Percentiles rank a stretch among this genome's conserved stretches.
Conservation (phyloP, 1,140 invertebrate genomes). For the Lucilia cuprina region DNA sequence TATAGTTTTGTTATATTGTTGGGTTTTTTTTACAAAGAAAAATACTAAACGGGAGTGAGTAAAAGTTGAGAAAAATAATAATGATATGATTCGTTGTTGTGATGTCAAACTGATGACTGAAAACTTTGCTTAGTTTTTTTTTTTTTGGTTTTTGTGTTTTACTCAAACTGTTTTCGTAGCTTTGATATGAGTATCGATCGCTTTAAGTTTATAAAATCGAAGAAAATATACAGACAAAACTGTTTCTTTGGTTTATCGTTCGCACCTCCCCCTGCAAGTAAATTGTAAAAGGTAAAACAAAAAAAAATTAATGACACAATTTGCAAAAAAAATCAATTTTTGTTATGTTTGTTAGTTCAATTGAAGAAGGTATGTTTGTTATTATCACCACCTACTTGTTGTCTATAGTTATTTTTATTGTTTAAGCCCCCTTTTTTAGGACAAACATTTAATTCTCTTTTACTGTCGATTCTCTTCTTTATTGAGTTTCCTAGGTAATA, state of each 20-base stretch:
- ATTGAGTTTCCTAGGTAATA: slow-evolving; percentile 7
- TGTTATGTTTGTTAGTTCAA: background rate
- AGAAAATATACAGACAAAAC: slow-evolving; percentile 37
- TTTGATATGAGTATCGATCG: slow-evolving; percentile 34
- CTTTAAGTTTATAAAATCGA: slow-evolving; percentile 39
- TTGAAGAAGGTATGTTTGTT: background rate
- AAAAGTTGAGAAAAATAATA: background rate
- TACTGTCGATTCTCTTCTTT: background rate
- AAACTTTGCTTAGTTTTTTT: slow-evolving; percentile 40
- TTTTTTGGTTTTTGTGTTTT: slow-evolving; percentile 23
- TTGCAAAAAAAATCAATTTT: slow-evolving; percentile 15
- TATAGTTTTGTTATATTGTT: slow-evolving; percentile 38
- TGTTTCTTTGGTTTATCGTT: slow-evolving; percentile 39
- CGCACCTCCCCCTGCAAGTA: slow-evolving; percentile 59
- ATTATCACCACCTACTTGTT: background rate
- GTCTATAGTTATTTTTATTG: background rate
- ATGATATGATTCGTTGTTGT: background rate
- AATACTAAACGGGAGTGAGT: slow-evolving; percentile 39
- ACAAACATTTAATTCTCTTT: background rate
- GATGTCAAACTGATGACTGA: slow-evolving; percentile 30
- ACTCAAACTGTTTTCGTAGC: slow-evolving; percentile 12
- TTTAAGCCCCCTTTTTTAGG: background rate
- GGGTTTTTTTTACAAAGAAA: slow-evolving; percentile 43
- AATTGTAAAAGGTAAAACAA: slow-evolving; percentile 19
- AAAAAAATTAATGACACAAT: background rate